These are phyloP conservation scores for Ictidomys tridecemlineatus DNA, from an alignment of 2,113 vertebrate species.

Conservation along the genomic window DNA sequence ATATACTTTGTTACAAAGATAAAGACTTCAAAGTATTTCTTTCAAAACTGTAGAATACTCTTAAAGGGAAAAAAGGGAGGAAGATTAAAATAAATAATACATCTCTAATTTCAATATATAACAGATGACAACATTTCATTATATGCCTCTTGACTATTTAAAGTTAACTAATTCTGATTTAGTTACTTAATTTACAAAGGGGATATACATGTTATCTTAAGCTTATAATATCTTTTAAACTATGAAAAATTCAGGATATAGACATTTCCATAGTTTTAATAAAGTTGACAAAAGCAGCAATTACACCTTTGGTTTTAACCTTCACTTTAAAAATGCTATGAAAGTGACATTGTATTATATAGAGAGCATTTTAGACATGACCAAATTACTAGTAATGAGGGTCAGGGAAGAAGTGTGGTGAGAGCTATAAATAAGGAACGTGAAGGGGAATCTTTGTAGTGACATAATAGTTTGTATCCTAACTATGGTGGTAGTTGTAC, in stretches of 20 bases:
- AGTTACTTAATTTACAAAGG: background rate
- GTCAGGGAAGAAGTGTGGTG: background rate
- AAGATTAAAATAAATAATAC: background rate
- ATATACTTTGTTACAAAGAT: background rate
- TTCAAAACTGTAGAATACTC: conserved; percentile 20
- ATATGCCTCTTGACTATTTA: background rate
- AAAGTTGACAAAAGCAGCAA: background rate
- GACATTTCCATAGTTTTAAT: conserved; percentile 31
- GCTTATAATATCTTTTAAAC: background rate
- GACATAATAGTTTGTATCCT: background rate
- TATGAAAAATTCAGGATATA: background rate
- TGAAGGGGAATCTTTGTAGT: background rate
- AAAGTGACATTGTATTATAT: background rate
- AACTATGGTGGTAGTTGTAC: background rate
- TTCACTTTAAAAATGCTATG: conserved; percentile 19
- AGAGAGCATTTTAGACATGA: background rate
- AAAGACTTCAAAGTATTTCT: conserved; percentile 44
- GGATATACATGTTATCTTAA: conserved; percentile 46
- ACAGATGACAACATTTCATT: background rate
- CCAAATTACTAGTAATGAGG: background rate
- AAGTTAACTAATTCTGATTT: conserved; percentile 15
- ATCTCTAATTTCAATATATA: background rate
- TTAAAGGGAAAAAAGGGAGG: background rate
- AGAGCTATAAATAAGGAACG: background rate
- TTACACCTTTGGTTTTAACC: background rate